Conservation (phyloP, 2,113 vertebrate genomes). For the Thalassarche chlororhynchos region DNA sequence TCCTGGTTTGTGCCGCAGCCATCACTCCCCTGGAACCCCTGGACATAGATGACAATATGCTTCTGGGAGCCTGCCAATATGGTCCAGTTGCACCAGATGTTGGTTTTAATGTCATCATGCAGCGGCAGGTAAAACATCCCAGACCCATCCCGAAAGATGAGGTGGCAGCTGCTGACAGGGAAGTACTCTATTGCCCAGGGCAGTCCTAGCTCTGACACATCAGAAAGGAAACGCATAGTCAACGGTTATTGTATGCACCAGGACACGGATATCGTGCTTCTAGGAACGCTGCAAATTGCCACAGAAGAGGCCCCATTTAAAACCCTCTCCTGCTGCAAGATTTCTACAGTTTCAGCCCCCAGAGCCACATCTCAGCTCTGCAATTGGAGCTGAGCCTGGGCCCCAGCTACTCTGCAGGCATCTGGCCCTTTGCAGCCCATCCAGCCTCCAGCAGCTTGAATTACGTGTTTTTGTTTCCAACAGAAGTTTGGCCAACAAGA, state of each 20-base stretch:
- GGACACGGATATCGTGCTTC: rapidly evolving
- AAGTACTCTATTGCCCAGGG: conserved; percentile 66
- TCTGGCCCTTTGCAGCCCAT: background rate
- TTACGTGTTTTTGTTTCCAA: background rate
- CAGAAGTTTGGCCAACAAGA: background rate
- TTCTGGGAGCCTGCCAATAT: conserved; percentile 28
- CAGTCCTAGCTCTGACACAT: background rate
- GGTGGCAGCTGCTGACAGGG: conserved; percentile 79
- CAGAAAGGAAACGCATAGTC: background rate
- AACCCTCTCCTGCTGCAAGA: background rate
- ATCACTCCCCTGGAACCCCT: background rate
- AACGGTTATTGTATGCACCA: rapidly evolving
- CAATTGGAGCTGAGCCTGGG: background rate
- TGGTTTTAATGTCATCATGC: conserved; percentile 42
- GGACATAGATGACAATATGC: conserved; percentile 16
- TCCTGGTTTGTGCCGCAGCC: conserved; percentile 31
- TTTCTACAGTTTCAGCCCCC: background rate
- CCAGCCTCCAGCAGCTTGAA: background rate
- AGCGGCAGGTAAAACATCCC: conserved; percentile 77
- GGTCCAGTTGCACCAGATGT: conserved; percentile 86
- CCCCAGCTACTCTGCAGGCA: background rate
- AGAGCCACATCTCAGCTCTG: background rate
- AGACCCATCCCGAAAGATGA: background rate
- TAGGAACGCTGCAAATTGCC: rapidly evolving
- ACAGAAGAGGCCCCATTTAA: rapidly evolving